phyloP scores from a whole-genome alignment of 1,140 invertebrate genomes.

The Drosophila leontia region DNA sequence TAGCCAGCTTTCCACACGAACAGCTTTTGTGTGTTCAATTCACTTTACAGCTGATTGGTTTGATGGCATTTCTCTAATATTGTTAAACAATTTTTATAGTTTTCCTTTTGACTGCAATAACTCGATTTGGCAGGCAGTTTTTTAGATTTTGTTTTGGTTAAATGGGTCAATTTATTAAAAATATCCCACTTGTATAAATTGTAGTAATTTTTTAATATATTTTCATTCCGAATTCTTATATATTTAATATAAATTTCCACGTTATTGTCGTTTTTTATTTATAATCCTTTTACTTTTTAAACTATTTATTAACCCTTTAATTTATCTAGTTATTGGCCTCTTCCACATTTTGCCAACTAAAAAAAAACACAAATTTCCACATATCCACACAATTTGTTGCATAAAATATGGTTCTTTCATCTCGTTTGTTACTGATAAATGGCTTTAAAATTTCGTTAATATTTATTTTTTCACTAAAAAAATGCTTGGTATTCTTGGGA shows the following conservation, averaged over 20 bases:
- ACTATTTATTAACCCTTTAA: neutral
- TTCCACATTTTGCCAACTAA: neutral
- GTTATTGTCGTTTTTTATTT: neutral
- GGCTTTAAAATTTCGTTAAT: constrained; percentile 51
- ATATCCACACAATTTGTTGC: constrained; percentile 52
- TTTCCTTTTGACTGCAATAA: constrained; percentile 31
- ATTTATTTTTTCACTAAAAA: constrained; percentile 49
- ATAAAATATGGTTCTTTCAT: constrained; percentile 44
- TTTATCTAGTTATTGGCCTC: neutral
- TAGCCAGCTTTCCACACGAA: constrained; percentile 52
- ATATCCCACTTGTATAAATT: neutral
- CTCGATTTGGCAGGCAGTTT: constrained; percentile 8
- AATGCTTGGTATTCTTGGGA: constrained; percentile 57
- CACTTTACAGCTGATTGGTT: constrained; percentile 69
- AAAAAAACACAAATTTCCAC: constrained; percentile 45
- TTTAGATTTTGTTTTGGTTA: neutral
- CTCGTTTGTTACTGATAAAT: constrained; percentile 65
- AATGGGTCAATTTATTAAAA: neutral
- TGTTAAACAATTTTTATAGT: constrained; percentile 33
- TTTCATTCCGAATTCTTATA: too few species aligned
- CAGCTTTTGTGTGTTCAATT: constrained; percentile 35
- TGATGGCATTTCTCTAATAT: constrained; percentile 34
- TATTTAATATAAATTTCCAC: neutral
- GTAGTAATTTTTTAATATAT: neutral
- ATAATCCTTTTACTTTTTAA: neutral